These are phyloP conservation scores for Apodemia mormo DNA, from an alignment of 2,888 invertebrate genomes.

Conservation along the genomic window DNA sequence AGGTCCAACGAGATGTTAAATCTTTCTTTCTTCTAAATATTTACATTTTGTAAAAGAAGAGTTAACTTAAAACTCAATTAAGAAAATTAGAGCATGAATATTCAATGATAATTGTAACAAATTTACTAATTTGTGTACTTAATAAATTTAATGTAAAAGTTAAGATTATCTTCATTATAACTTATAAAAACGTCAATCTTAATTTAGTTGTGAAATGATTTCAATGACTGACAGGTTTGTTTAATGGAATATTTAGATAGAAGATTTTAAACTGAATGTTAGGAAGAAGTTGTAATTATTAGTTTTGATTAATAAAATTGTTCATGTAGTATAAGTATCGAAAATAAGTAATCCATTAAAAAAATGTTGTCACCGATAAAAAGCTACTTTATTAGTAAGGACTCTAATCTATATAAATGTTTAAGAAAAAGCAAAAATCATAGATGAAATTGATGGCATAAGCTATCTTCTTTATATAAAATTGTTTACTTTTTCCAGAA, in stretches of 20 bases:
- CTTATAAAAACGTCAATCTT: slow-evolving; percentile 2
- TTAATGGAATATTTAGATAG: background rate
- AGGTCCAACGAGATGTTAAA: too few relatives aligned
- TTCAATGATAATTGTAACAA: background rate
- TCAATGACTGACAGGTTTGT: background rate
- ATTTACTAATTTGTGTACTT: too few relatives aligned
- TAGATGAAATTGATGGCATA: too few relatives aligned
- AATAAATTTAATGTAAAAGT: background rate
- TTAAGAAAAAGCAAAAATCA: too few relatives aligned
- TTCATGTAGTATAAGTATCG: background rate
- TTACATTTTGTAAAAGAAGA: background rate
- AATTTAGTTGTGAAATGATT: background rate
- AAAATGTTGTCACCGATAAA: too few relatives aligned
- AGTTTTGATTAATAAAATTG: background rate
- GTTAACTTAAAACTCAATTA: background rate
- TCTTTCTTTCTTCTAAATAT: too few relatives aligned
- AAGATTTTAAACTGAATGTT: too few relatives aligned
- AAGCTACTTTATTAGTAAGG: too few relatives aligned
- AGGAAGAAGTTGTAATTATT: background rate
- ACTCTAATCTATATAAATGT: too few relatives aligned
- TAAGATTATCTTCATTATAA: background rate
- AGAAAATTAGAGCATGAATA: background rate
- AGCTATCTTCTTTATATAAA: too few relatives aligned
- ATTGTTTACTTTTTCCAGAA: too few relatives aligned
- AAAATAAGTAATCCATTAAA: too few relatives aligned